Evolutionary conservation across 2,888 invertebrate genomes (phyloP), one percentile per base, ranked within the genome.

Genomic region (Ditylenchus weischeri): DNA sequence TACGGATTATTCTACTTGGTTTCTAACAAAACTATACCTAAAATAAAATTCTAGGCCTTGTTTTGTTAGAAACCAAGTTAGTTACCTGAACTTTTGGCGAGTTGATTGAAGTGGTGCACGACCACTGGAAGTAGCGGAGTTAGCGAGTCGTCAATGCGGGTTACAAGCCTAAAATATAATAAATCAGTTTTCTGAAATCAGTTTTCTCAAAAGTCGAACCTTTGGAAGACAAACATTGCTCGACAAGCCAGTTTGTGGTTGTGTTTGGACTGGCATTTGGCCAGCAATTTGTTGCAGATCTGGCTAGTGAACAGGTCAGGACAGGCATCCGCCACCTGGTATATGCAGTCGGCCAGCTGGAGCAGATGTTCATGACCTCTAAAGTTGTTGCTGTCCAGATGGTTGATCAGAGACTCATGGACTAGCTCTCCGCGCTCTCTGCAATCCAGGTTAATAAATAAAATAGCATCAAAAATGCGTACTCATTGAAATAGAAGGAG

Each of bases 281-380:
- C 51, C n/a, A 72, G 57, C 10, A 70, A 49, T 43, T 64, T 58
- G 57, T 63, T 64, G 62, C 57, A 70, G 59, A 64, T 64, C 47
- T 68, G 65, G 43, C 58, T 60, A 51, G 57, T 68, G 66, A 73
- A 73, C 35, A 72, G 65, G 50, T 75, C 71, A 1, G 69, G 57
- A 19, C 64, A 62, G 13, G 69, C 59, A 50, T 75, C 75, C 19
- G 66, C 63, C 50, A 76, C 66, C 29, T 68, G 62, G 68, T 71
- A 76, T 49, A 76, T 57, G 62, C 69, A 65, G 48, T 61, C 62
- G 0, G 77, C 70, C 38, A 79, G 65, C 50, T 74, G 72, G 13
- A 71, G 67, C 15, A 78, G 70, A 51, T 73, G 67, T 64, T 79
- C 78, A 69, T 79, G 78, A n/a, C 78, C 79, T 49, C 71, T 71